Conservation (phyloP, 2,888 invertebrate genomes). For the Mesorhabditis spiculigera region DNA sequence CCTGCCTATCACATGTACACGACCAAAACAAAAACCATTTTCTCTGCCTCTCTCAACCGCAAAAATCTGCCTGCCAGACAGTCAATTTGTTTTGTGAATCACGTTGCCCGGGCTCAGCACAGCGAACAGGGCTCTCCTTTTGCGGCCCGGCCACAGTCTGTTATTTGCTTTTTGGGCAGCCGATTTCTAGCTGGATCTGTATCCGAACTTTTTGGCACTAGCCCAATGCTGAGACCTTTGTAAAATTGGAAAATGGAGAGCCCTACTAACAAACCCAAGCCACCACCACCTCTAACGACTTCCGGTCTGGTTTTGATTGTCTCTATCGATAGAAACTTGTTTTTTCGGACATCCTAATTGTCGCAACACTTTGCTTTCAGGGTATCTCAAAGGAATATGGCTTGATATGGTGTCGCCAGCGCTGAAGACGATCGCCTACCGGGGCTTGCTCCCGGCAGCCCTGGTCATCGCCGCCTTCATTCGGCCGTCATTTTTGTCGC, state of each 20-base stretch:
- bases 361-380: not conserved
- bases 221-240: no score
- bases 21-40: not conserved
- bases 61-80: not conserved
- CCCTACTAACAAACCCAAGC: no score
- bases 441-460: slow-evolving; percentile 28
- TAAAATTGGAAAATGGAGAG: no score
- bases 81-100: slow-evolving; percentile 5
- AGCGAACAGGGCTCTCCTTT: no score
- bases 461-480: slow-evolving; percentile 46
- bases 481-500: slow-evolving; percentile 50
- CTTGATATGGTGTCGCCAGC: slow-evolving; percentile 20
- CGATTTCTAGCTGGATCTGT: no score
- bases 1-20: no score
- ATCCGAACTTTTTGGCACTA: no score
- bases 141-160: no score
- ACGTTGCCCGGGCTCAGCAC: not conserved
- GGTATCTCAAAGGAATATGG: not conserved
- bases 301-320: not conserved
- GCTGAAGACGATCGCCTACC: slow-evolving; percentile 22
- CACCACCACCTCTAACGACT: no score
- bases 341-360: not conserved
- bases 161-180: no score
- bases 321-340: slow-evolving; percentile 1
- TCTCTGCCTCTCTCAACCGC: not conserved